These are phyloP conservation scores for Cerceris rybyensis DNA, from an alignment of 2,888 invertebrate genomes.

Conservation along the genomic window DNA sequence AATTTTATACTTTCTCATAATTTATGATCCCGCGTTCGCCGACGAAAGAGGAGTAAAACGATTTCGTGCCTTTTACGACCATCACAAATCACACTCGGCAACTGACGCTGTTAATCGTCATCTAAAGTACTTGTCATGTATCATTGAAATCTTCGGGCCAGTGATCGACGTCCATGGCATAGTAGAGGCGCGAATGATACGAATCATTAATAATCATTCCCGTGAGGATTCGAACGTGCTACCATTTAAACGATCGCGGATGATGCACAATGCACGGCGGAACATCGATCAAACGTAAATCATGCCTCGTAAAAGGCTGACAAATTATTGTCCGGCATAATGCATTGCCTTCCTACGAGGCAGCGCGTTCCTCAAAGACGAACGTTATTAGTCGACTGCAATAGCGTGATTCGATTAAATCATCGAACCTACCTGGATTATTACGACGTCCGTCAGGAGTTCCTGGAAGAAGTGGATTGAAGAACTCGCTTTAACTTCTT, in stretches of 20 bases:
- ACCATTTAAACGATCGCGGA: conserved; percentile 58
- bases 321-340: conserved; percentile 54
- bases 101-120: conserved; percentile 26
- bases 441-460: neutral
- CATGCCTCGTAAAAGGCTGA: conserved; percentile 36
- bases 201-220: conserved; percentile 61
- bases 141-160: conserved; percentile 16
- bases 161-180: conserved; percentile 14
- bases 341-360: conserved; percentile 11
- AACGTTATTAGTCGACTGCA: conserved; percentile 1
- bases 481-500: neutral
- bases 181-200: conserved; percentile 43
- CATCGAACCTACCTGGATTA: neutral
- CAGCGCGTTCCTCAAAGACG: conserved; percentile 5
- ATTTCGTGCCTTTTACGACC: conserved; percentile 10
- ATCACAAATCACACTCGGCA: neutral
- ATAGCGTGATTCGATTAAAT: conserved; percentile 12
- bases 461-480: neutral
- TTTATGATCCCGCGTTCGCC: neutral
- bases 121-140: conserved; percentile 30
- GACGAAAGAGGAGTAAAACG: conserved; percentile 1
- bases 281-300: conserved; percentile 58
- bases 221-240: conserved; percentile 51
- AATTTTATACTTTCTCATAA: neutral
- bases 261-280: conserved; percentile 20